Base-by-base conservation (phyloP, 2,797 vertebrate genomes). In the Hoplostethus mediterraneus region DNA sequence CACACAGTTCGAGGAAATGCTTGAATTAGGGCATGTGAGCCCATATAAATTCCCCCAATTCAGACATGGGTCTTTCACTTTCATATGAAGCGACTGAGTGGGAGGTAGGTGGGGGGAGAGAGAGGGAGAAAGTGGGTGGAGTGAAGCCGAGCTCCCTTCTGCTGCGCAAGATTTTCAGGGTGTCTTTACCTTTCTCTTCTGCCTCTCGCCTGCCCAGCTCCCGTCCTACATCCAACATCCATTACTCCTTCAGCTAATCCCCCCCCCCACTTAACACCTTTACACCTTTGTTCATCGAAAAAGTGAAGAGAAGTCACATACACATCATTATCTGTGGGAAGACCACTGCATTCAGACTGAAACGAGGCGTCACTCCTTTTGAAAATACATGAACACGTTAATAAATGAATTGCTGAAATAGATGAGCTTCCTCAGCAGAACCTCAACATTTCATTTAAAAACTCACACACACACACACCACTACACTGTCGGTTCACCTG, bases 21-120 rank as follows among this genome's bases (percentile, higher is more conserved):
- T 87, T 73, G 86, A 92, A 92, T 89, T 78, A 82, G 93, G 90
- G 76, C 93, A 91, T 87, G 84, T 87, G 65, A 90, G 82, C 86
- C 91, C 83, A 82, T 87, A 89, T 87, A 90, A 93, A 93, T 93
- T 93, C 88, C 93, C 93, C 93, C 92, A 85, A 83, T 91, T 91
- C 76, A 83, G 74, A 90, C 83, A 63, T 56, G 70, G 88, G 83
- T 88, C 86, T 94, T 92, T 93, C 92, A 93, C 89, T 93, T 94
- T 93, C 91, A 83, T 75, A 44, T 59, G 57, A 87, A 84, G 67
- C 7, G 31, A 69, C 38, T 48, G 71, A 84, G 89, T 85, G 81
- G 85, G 88, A 82, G 90, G 82, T 66, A 65, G 77, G 75, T 77
- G 78, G 84, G 77, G 51, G 84, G 49, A 36, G 13, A 74, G 69